Conservation (phyloP, 2,888 invertebrate genomes). For the Caenorhabditis auriculariae region DNA sequence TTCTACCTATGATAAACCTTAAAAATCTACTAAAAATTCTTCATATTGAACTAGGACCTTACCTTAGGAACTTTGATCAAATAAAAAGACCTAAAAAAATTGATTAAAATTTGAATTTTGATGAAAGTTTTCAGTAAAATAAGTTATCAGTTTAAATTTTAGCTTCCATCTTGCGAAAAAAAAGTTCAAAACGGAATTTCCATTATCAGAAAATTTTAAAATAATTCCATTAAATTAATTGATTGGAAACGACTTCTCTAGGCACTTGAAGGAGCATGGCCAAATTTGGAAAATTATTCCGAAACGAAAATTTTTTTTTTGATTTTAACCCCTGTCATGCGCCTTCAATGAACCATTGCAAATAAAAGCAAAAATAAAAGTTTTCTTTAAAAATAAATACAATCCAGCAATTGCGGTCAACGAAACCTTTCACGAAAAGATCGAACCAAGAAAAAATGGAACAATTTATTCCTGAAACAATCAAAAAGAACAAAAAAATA, state of each 20-base stretch:
- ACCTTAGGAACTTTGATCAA: not conserved
- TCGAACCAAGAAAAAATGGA: not conserved
- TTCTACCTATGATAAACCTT: too few species aligned
- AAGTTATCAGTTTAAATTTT: not conserved
- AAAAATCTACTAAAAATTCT: not conserved
- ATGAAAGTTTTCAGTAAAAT: not conserved
- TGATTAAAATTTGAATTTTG: not conserved
- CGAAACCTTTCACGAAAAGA: too few species aligned
- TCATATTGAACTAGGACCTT: not conserved
- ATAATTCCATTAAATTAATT: too few species aligned
- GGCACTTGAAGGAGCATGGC: too few species aligned
- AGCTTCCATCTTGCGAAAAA: not conserved
- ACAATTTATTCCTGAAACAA: not conserved
- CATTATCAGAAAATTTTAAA: not conserved
- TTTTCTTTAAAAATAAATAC: too few species aligned
- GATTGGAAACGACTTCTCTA: too few species aligned
- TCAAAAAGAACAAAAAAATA: slow-evolving; percentile 1
- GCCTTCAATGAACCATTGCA: too few species aligned
- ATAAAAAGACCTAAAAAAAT: slow-evolving; percentile 1
- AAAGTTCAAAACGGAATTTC: not conserved
- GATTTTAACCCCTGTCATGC: too few species aligned
- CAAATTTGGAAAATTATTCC: too few species aligned
- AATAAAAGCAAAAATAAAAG: too few species aligned
- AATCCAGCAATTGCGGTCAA: too few species aligned
- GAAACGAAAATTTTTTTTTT: too few species aligned